These are phyloP conservation scores for Brachypterus glaber DNA, from an alignment of 2,888 invertebrate genomes.

Conservation along the genomic window DNA sequence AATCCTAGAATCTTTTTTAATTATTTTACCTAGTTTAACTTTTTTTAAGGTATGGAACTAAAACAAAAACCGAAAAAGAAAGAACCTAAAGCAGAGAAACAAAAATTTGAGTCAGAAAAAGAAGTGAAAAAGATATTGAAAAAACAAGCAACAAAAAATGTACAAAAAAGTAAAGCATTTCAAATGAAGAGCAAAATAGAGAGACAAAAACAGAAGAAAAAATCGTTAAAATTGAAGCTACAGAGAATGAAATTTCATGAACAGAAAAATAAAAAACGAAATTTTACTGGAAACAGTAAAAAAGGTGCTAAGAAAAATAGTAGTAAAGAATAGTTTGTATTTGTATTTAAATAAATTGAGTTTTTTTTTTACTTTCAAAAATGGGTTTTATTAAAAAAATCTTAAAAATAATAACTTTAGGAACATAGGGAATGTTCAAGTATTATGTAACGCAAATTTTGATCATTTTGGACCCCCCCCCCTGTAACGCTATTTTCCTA, in stretches of 20 bases:
- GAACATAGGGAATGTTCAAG: too few relatives aligned
- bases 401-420: too few relatives aligned
- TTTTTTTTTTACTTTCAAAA: too few relatives aligned
- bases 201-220: constrained; percentile 59
- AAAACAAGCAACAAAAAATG: constrained; percentile 59
- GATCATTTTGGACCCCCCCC: too few relatives aligned
- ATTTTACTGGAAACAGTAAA: neutral
- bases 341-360: too few relatives aligned
- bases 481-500: too few relatives aligned
- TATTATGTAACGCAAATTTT: too few relatives aligned
- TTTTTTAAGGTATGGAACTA: constrained; percentile 42
- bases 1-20: too few relatives aligned
- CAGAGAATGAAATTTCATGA: constrained; percentile 36
- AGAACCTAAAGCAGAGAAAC: constrained; percentile 31
- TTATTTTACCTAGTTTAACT: too few relatives aligned
- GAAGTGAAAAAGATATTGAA: constrained; percentile 62
- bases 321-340: too few relatives aligned
- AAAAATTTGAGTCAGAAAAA: constrained; percentile 47
- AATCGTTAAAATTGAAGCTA: constrained; percentile 44
- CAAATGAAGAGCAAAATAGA: constrained; percentile 66
- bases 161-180: constrained; percentile 68
- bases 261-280: constrained; percentile 22
- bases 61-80: constrained; percentile 22
- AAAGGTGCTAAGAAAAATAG: too few relatives aligned
- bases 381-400: too few relatives aligned